These are phyloP conservation scores for Drosophila parabipectinata DNA, from an alignment of 1,140 invertebrate genomes.

Conservation along the genomic window DNA sequence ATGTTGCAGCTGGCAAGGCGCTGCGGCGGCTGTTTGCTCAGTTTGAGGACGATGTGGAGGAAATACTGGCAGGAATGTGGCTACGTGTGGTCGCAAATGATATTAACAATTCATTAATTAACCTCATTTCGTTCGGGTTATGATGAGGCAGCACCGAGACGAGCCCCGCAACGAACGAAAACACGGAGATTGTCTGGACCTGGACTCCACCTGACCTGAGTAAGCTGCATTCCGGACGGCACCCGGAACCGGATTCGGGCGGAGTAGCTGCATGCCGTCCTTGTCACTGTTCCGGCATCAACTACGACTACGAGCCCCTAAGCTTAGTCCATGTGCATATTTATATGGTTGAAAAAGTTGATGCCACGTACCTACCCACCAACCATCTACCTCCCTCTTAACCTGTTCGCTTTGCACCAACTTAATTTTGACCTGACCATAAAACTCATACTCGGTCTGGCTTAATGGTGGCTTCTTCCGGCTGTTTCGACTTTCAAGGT, in stretches of 20 bases:
- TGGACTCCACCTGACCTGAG: slow-evolving; percentile 43
- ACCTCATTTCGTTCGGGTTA: slow-evolving; percentile 78
- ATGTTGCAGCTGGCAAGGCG: slow-evolving; percentile 78
- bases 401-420: slow-evolving; percentile 48
- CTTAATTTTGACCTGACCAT: slow-evolving; percentile 59
- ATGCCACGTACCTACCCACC: slow-evolving; percentile 10
- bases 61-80: slow-evolving; percentile 54
- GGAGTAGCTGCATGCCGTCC: slow-evolving; percentile 10
- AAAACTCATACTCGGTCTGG: slow-evolving; percentile 43
- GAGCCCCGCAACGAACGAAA: slow-evolving; percentile 1
- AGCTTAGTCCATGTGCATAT: slow-evolving; percentile 74
- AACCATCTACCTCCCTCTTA: slow-evolving; percentile 3
- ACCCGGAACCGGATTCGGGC: slow-evolving; percentile 13
- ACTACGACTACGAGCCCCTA: slow-evolving; percentile 31
- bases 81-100: slow-evolving; percentile 80
- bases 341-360: slow-evolving; percentile 64
- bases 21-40: slow-evolving; percentile 68
- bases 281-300: slow-evolving; percentile 67
- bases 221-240: slow-evolving; percentile 16
- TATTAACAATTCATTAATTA: slow-evolving; percentile 83
- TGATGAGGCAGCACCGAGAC: slow-evolving; percentile 48
- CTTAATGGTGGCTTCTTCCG: not conserved
- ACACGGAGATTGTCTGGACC: slow-evolving; percentile 18
- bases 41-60: slow-evolving; percentile 7
- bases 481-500: not conserved